Evolutionary conservation across 1,140 invertebrate genomes (phyloP).

Genomic region (Antheraea pernyi): DNA sequence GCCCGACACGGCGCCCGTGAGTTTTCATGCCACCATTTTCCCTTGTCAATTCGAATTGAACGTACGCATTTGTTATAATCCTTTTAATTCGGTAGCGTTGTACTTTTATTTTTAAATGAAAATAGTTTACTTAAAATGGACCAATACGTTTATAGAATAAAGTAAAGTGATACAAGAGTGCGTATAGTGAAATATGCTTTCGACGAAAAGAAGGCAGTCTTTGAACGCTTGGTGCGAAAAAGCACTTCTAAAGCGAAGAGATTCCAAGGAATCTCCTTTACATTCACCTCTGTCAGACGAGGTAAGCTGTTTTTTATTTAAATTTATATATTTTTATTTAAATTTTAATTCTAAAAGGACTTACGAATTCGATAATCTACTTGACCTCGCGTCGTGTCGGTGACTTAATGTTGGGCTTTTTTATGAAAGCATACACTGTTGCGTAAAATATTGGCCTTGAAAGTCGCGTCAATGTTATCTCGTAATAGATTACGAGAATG

Average conservation of each 20-base stretch:
- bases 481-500: conserved; percentile 52
- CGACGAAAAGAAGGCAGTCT: conserved; percentile 36
- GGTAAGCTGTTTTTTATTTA: conserved; percentile 20
- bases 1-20: conserved; percentile 22
- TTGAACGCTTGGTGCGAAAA: conserved; percentile 39
- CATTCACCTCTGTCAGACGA: conserved; percentile 39
- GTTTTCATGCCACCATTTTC: conserved; percentile 55
- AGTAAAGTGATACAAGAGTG: background rate
- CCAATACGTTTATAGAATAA: background rate
- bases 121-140: conserved; percentile 8
- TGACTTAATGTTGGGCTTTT: background rate
- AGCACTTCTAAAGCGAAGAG: conserved; percentile 37
- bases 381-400: background rate
- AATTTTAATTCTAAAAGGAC: conserved; percentile 13
- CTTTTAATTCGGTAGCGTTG: conserved; percentile 23
- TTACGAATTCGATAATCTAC: background rate
- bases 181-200: conserved; percentile 37
- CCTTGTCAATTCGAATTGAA: conserved; percentile 47
- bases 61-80: conserved; percentile 48
- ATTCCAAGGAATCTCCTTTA: conserved; percentile 44
- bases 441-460: conserved; percentile 49
- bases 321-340: conserved; percentile 18
- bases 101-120: conserved; percentile 18
- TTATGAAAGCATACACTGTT: conserved; percentile 27
- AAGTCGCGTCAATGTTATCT: conserved; percentile 58